These are phyloP conservation scores for Heliopora coerulea DNA, from an alignment of 92 coral and sea anemone genomes.

Conservation along the genomic window DNA sequence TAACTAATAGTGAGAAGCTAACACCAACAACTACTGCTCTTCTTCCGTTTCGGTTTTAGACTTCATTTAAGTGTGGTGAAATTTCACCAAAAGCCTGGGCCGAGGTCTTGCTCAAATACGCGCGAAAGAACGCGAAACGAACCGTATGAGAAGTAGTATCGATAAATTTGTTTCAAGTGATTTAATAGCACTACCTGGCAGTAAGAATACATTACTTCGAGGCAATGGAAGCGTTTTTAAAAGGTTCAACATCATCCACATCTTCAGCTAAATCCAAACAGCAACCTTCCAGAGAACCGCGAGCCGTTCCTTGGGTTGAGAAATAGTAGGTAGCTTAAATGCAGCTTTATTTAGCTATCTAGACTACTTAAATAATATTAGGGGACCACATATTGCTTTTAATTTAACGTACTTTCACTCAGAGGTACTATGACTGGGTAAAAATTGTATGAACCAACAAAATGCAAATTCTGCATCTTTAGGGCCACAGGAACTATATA, in stretches of 20 bases:
- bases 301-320: slow-evolving; percentile 91
- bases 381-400: too few relatives aligned
- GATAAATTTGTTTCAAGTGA: too few relatives aligned
- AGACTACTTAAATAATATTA: too few relatives aligned
- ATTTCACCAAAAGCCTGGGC: neutral
- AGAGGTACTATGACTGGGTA: too few relatives aligned
- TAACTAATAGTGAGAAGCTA: too few relatives aligned
- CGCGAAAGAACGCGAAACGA: slow-evolving; percentile 35
- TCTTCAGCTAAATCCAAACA: slow-evolving; percentile 68
- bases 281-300: slow-evolving; percentile 58
- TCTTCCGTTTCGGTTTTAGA: slow-evolving; percentile 5
- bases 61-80: slow-evolving; percentile 15
- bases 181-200: too few relatives aligned
- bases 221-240: slow-evolving; percentile 83
- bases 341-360: neutral
- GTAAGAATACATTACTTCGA: too few relatives aligned
- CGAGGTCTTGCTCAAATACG: neutral
- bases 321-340: slow-evolving; percentile 74
- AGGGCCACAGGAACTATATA: too few relatives aligned
- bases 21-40: too few relatives aligned
- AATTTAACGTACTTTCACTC: too few relatives aligned
- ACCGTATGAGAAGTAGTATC: neutral
- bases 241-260: slow-evolving; percentile 66
- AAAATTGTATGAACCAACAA: too few relatives aligned
- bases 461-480: too few relatives aligned